These are phyloP conservation scores for Lagopus muta DNA, from an alignment of 2,113 vertebrate species.

Conservation along the genomic window DNA sequence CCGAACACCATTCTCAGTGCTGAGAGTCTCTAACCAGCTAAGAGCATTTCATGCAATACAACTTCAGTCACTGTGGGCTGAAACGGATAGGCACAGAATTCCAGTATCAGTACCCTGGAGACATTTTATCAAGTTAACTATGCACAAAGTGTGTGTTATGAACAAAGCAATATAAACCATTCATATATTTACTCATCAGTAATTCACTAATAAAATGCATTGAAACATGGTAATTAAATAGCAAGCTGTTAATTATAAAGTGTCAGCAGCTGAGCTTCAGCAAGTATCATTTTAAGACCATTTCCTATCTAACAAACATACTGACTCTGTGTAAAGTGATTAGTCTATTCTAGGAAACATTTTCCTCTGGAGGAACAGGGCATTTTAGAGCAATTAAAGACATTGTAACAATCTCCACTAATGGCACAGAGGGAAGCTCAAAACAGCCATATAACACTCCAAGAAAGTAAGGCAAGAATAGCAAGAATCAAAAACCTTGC, in stretches of 20 bases:
- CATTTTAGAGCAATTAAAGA: background rate
- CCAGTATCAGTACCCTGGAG: background rate
- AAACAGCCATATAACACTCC: background rate
- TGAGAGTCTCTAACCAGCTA: background rate
- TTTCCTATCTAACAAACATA: background rate
- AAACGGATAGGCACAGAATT: background rate
- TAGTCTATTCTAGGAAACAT: background rate
- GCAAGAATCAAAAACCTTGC: background rate
- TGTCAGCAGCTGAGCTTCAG: background rate
- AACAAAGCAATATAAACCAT: background rate
- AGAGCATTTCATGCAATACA: background rate
- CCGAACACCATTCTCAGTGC: background rate
- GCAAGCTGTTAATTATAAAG: constrained; percentile 40
- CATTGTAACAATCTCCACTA: background rate
- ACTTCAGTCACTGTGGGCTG: background rate
- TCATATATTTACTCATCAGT: background rate
- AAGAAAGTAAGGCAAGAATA: background rate
- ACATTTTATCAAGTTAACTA: background rate
- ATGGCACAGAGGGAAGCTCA: background rate
- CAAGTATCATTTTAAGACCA: background rate
- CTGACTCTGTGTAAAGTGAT: background rate
- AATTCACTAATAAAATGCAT: constrained; percentile 46
- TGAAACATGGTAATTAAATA: constrained; percentile 52
- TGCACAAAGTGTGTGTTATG: background rate
- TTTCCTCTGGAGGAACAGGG: background rate